These are phyloP conservation scores for Forbesichthys papilliferus DNA, from an alignment of 2,113 vertebrate genomes.

Conservation along the genomic window DNA sequence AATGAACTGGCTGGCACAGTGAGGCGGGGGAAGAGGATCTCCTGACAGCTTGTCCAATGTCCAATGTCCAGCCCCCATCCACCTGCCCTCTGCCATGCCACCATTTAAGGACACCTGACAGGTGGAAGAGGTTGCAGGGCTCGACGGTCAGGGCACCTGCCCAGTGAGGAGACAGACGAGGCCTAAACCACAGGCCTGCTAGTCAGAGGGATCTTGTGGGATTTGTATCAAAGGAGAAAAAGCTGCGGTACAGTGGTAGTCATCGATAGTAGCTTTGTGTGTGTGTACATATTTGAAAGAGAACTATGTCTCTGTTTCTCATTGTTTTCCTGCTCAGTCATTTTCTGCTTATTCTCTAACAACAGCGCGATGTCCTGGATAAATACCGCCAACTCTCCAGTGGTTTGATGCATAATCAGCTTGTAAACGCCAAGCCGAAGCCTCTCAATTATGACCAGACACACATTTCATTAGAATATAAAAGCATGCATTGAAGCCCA, in stretches of 20 bases:
- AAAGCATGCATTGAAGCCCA: conserved; percentile 2
- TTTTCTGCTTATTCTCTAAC: background rate
- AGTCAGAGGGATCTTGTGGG: conserved; percentile 34
- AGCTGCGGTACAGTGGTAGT: conserved; percentile 23
- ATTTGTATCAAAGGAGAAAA: conserved; percentile 5
- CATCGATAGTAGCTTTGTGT: conserved; percentile 33
- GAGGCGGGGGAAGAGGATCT: conserved; percentile 41
- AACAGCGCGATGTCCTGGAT: background rate
- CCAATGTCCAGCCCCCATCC: conserved; percentile 20
- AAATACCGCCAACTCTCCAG: conserved; percentile 1
- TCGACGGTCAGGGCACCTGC: conserved; percentile 34
- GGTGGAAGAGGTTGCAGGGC: conserved; percentile 62
- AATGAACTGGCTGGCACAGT: conserved; percentile 66
- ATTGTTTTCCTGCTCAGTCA: background rate
- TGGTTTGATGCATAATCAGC: conserved; percentile 23
- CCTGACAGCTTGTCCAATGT: conserved; percentile 52
- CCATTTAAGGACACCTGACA: conserved; percentile 70
- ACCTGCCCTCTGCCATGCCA: conserved; percentile 26
- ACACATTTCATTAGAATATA: conserved; percentile 23
- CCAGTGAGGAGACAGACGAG: conserved; percentile 54
- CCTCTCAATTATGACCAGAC: background rate
- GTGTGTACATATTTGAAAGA: conserved; percentile 9
- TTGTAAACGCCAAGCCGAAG: conserved; percentile 2
- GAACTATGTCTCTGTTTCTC: conserved; percentile 1
- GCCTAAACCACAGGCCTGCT: conserved; percentile 51